Base-by-base conservation (phyloP, 2,888 invertebrate species). In the Troglohyphantes excavatus region DNA sequence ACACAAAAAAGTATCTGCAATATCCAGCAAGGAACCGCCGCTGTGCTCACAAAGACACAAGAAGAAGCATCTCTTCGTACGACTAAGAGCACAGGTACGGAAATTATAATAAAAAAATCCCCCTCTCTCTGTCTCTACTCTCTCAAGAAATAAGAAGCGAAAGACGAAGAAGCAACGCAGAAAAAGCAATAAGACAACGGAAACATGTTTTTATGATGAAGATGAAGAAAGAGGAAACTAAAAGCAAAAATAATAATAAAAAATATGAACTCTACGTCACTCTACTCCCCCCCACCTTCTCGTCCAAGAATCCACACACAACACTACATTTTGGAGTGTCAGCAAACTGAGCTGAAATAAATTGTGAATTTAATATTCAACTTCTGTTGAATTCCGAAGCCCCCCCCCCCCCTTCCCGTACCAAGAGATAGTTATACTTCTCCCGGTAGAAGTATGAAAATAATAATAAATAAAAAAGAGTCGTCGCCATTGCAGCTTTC, bases 301-400 rank as follows among this genome's bases (percentile, higher is more conserved):
- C n/a, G n/a, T n/a, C 75, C 7, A 27, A 59, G 46, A 46, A 29
- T 17, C 23, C n/a, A 27, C 86, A 23, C 29, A 27, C 29, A 23
- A 27, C 19, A 29, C 59, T 67, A 46, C 63, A 73, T 63, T 81
- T 86, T 59, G 29, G 43, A 63, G 76, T 89, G 89, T 83, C 89
- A 88, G 82, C 61, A 78, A 1, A 17, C 70, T 89, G 83, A 82
- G 89, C 23, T 27, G 89, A 72, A 89, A 89, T 89, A 89, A 89
- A 89, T 89, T 89, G 89, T 89, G 89, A 89, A 89, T 89, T 89
- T 89, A 89, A 89, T 89, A 89, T 89, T 89, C 89, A 89, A 67
- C 88, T 87, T 72, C 70, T 65, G 26, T 53, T 68, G 23, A 21
- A 65, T 76, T 65, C 79, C 43, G 26, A 43, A 65, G 65, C 26